Evolutionary conservation across 30 jellyfish, hydroid and myxozoan species (phyloP).

Genomic region (Aurelia sp.): DNA sequence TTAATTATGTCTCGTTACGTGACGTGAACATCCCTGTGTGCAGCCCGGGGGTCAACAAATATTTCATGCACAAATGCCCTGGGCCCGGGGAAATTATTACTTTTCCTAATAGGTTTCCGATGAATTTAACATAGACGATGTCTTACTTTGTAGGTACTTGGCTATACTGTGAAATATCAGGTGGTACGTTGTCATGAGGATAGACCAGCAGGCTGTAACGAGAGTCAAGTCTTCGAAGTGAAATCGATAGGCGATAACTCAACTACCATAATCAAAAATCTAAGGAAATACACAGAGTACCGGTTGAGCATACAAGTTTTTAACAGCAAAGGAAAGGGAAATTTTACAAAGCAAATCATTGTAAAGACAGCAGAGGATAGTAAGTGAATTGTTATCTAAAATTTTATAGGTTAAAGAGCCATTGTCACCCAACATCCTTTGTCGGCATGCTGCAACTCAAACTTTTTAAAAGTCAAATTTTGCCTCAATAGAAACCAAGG

Average conservation of each 20-base stretch:
- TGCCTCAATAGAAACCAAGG: too few relatives aligned
- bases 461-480: too few relatives aligned
- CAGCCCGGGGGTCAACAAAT: too few relatives aligned
- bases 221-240: slow-evolving; percentile 45
- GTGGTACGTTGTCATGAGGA: slow-evolving; percentile 62
- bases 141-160: slow-evolving; percentile 31
- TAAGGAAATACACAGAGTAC: slow-evolving; percentile 57
- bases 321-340: slow-evolving; percentile 67
- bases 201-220: slow-evolving; percentile 63
- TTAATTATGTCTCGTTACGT: too few relatives aligned
- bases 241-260: slow-evolving; percentile 18
- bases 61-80: too few relatives aligned
- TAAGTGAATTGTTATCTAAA: not conserved
- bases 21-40: too few relatives aligned
- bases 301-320: slow-evolving; percentile 30
- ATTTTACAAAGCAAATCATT: slow-evolving; percentile 15
- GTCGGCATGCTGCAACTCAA: too few relatives aligned
- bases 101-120: not conserved
- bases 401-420: too few relatives aligned
- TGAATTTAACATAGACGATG: not conserved
- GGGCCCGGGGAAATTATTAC: too few relatives aligned
- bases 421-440: too few relatives aligned
- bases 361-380: slow-evolving; percentile 60
- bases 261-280: not conserved
- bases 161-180: slow-evolving; percentile 42